Base-by-base conservation (phyloP, 2,888 invertebrate species). In the Acheta domesticus region DNA sequence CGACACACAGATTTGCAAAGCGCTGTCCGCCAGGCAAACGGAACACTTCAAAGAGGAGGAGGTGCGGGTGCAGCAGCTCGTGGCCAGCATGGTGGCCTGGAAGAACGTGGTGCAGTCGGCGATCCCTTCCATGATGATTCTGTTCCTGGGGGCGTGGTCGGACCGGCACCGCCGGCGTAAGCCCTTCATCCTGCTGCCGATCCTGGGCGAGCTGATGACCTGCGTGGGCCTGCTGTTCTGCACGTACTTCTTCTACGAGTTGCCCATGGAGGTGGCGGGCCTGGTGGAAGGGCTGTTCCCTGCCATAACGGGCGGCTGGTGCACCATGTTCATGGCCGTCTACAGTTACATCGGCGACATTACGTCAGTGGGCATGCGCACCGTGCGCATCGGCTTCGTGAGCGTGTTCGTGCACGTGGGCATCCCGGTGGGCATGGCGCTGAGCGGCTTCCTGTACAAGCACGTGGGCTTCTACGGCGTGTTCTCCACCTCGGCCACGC, bases 331-430 rank as follows among this genome's bases (percentile, higher is more conserved):
- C 84, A 95, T 95, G 94, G 94, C 94, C 23, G 92, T 96, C 82
- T 94, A 96, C 87, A 94, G 95, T 87, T 96, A 96, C 85, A 93
- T 97, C 81, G 94, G 93, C 2, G 96, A 96, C 85, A 93, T 96
- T 20, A 95, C 96, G 3, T 92, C 93, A 2, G 91, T 94, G 82
- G 93, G 95, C 86, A 93, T 93, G 83, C 91, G 96, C 83, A 96
- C 96, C 36, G 88, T 95, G 77, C 88, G 96, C 82, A 95, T 97
- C 84, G 96, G 96, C 48, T 92, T 96, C 78, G 93, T 96, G 82
- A 97, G 97, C 87, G 91, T 96, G 12, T 96, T 96, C 87, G 92
- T 95, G 83, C 96, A 96, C 1, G 88, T 96, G 77, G 96, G 96
- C 36, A 93, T 96, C 80, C 96, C 96, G 0, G 91, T 96, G 14